phyloP scores from a whole-genome alignment of 2,113 vertebrate genomes.

The Coturnix japonica region DNA sequence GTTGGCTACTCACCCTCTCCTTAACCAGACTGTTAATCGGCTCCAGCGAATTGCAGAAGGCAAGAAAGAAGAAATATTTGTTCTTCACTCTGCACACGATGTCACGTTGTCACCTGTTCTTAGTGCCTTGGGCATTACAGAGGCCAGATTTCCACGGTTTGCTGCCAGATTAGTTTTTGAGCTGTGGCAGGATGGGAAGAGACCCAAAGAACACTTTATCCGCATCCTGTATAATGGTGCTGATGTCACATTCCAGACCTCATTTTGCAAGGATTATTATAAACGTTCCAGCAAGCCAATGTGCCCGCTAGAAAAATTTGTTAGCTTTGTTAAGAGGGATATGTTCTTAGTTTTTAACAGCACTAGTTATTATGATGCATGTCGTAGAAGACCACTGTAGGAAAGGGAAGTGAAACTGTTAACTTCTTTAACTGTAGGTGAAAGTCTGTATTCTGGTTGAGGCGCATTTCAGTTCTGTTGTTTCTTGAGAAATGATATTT shows the following conservation, averaged over 20 bases:
- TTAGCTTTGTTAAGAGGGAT: constrained; percentile 89
- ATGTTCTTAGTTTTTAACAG: constrained; percentile 90
- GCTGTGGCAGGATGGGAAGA: constrained; percentile 89
- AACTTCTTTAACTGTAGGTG: neutral
- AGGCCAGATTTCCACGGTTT: constrained; percentile 91
- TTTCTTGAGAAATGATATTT: neutral
- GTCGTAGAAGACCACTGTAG: constrained; percentile 80
- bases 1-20: constrained; percentile 90
- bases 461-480: neutral
- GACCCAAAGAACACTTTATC: constrained; percentile 80
- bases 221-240: constrained; percentile 93
- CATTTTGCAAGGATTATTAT: constrained; percentile 87
- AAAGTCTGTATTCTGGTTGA: neutral
- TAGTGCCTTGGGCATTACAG: constrained; percentile 90
- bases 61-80: constrained; percentile 79
- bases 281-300: constrained; percentile 81
- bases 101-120: constrained; percentile 94
- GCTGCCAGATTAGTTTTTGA: constrained; percentile 96
- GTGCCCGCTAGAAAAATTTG: constrained; percentile 91
- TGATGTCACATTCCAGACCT: constrained; percentile 93
- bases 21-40: constrained; percentile 87
- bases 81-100: constrained; percentile 93
- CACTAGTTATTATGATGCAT: constrained; percentile 90
- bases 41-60: constrained; percentile 83
- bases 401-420: neutral